phyloP scores from a whole-genome alignment of 2,113 vertebrate genomes.

The Archocentrus centrarchus region DNA sequence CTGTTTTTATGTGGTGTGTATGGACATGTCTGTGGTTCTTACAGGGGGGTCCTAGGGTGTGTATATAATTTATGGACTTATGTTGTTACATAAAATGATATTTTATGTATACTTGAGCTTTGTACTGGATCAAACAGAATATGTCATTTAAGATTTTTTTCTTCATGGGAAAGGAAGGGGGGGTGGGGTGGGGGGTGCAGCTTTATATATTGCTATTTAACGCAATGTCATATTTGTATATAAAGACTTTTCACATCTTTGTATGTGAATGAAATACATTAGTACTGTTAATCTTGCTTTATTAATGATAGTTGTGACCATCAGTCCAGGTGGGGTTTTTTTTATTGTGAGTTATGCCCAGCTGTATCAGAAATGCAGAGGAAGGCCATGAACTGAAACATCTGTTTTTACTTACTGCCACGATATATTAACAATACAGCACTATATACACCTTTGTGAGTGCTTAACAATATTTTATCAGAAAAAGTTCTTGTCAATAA shows the following conservation, averaged over 20 bases:
- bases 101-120: not conserved
- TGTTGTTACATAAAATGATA: not conserved
- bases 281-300: not conserved
- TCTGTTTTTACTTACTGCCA: not conserved
- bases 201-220: not conserved
- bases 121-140: not conserved
- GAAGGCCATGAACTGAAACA: not conserved
- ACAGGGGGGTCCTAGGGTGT: not conserved
- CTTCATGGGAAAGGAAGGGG: not conserved
- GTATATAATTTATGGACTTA: not conserved
- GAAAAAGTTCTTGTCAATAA: not conserved
- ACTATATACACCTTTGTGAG: not conserved
- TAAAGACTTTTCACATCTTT: not conserved
- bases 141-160: not conserved
- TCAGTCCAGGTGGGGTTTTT: too few species aligned
- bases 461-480: not conserved
- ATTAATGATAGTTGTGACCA: too few species aligned
- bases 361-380: not conserved
- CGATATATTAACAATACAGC: not conserved
- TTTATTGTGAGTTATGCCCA: too few species aligned
- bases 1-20: not conserved
- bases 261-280: not conserved
- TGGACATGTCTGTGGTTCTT: not conserved
- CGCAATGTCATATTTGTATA: not conserved
- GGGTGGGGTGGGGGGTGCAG: too few species aligned